These are phyloP conservation scores for Anorthoa munda DNA, from an alignment of 2,888 invertebrate genomes.

Conservation along the genomic window DNA sequence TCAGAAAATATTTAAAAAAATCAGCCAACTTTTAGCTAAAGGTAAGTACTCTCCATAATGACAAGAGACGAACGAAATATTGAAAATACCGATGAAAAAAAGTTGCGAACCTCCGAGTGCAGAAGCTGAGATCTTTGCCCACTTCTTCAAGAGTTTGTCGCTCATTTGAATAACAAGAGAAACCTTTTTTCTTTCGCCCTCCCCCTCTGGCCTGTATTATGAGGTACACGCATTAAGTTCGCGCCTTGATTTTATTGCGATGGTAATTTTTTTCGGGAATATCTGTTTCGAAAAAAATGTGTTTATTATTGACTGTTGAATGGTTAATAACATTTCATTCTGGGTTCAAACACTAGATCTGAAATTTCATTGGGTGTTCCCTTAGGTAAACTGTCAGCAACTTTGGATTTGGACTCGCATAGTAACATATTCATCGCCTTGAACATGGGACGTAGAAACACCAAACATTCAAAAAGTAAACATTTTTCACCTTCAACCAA, in stretches of 20 bases:
- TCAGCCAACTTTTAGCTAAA: conserved; percentile 31
- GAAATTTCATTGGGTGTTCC: too few species aligned
- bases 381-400: too few species aligned
- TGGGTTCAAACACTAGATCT: too few species aligned
- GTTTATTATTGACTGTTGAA: too few species aligned
- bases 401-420: too few species aligned
- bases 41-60: conserved; percentile 50
- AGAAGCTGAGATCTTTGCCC: conserved; percentile 76
- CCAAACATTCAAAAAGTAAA: too few species aligned
- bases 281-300: too few species aligned
- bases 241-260: conserved; percentile 8
- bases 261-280: not conserved
- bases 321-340: too few species aligned
- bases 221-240: conserved; percentile 31
- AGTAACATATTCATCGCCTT: too few species aligned
- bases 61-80: conserved; percentile 63
- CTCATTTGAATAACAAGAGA: conserved; percentile 88
- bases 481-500: too few species aligned
- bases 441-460: too few species aligned
- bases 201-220: conserved; percentile 59
- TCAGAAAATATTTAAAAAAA: conserved; percentile 16
- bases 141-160: conserved; percentile 80
- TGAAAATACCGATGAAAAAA: conserved; percentile 72
- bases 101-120: conserved; percentile 76
- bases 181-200: conserved; percentile 81